Base-by-base conservation (phyloP, 1,140 invertebrate species). In the Melanaphis sacchari region DNA sequence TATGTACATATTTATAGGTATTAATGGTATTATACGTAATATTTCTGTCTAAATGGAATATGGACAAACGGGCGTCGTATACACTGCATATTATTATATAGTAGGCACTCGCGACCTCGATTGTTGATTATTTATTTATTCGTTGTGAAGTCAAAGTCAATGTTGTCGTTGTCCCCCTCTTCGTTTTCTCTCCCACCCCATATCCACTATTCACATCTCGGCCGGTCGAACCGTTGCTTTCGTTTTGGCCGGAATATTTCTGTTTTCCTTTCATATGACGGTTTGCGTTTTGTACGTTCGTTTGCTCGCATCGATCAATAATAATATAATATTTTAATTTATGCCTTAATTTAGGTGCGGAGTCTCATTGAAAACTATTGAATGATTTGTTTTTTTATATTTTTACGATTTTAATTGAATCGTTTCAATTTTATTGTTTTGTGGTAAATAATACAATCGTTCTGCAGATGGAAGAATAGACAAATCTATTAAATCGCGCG, bases 51-150 rank as follows among this genome's bases (percentile, higher is more conserved):
- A 49, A 49, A 49, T 49, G 18, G 46, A 49, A 49, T 49, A 21
- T 18, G 59, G 15, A 31, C 11, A 66, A n/a, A 66, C 59, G 59
- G 59, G 31, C 59, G 31, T 76, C 59, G 59, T n/a, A 0, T 66
- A n/a, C n/a, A 66, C 31, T 66, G 59, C 18, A n/a, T 76, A 18
- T 31, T 76, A n/a, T 76, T 76, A 76, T 76, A 76, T 6, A 76
- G 59, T n/a, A 76, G 59, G 59, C 59, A n/a, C 59, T n/a, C 59
- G 15, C 4, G 59, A 76, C 59, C 59, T 76, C 59, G 59, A 15
- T n/a, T n/a, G 59, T 76, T 76, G 59, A 76, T 76, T 76, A 76
- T 76, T 76, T 76, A 76, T 76, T 76, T 76, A 76, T 76, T 76
- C 59, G 59, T 76, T 5, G 15, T 18, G 59, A 76, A 76, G 59